A percentile compares a stretch with the other conserved stretches of the same genome.
Conservation (phyloP, 2,113 vertebrate genomes). For the Herpailurus yagouaroundi region DNA sequence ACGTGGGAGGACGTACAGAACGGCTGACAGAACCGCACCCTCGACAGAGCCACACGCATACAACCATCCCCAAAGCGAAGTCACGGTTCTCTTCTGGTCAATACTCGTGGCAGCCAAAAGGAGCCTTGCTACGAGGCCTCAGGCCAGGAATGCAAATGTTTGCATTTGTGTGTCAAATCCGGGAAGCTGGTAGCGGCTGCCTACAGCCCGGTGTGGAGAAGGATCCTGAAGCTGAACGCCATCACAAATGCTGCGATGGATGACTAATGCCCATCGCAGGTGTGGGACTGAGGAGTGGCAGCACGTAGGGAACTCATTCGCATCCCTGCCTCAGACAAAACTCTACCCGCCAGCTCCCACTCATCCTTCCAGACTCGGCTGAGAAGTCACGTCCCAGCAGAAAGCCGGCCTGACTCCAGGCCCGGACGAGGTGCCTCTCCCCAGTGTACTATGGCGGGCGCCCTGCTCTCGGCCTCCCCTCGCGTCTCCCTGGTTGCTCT, state of each 20-base stretch:
- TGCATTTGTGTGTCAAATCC: not conserved
- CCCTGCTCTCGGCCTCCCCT: not conserved
- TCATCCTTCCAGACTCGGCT: not conserved
- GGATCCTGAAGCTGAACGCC: not conserved
- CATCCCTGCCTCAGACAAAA: not conserved
- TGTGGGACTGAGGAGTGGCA: not conserved
- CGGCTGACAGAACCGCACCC: not conserved
- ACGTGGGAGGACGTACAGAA: accelerated
- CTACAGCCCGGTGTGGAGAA: not conserved
- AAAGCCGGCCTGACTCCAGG: not conserved
- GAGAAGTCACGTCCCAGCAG: not conserved
- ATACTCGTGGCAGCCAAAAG: not conserved
- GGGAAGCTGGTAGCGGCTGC: not conserved
- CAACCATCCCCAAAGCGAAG: not conserved
- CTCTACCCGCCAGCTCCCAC: not conserved
- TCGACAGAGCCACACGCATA: not conserved
- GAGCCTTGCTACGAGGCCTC: not conserved
- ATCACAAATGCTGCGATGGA: not conserved
- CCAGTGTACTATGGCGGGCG: accelerated
- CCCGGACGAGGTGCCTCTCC: not conserved
- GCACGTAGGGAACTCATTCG: not conserved
- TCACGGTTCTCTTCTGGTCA: not conserved
- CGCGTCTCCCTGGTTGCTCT: not conserved
- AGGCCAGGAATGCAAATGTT: not conserved
- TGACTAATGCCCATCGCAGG: not conserved